phyloP scores from a whole-genome alignment of 1,140 invertebrate species.

The Drosophila sp. region DNA sequence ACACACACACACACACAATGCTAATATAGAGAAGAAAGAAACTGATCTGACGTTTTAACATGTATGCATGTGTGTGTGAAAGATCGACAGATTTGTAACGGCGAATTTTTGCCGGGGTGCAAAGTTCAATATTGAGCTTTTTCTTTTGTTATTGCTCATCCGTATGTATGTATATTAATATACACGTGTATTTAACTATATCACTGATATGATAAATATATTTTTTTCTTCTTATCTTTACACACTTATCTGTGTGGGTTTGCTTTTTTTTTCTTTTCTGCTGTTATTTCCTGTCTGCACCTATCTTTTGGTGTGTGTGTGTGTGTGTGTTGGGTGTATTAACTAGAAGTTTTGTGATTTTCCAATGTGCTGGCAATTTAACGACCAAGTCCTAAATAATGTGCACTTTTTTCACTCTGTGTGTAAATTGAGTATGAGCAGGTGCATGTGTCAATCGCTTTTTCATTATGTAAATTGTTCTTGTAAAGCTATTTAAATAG shows the following conservation, averaged over 20 bases:
- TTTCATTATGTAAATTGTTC: conserved; percentile 27
- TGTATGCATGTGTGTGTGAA: conserved; percentile 19
- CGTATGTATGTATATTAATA: background rate
- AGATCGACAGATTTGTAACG: conserved; percentile 36
- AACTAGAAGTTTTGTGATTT: background rate
- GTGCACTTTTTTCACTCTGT: background rate
- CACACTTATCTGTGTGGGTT: conserved; percentile 1
- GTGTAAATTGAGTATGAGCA: background rate
- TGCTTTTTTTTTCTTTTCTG: background rate
- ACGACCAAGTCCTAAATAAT: conserved; percentile 8
- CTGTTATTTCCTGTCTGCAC: conserved; percentile 5
- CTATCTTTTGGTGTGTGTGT: background rate
- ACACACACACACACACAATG: conserved; percentile 5
- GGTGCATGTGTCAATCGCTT: conserved; percentile 24
- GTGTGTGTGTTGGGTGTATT: conserved; percentile 1
- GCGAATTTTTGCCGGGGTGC: conserved; percentile 28
- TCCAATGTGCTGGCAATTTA: conserved; percentile 8
- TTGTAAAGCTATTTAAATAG: background rate
- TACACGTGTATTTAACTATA: conserved; percentile 1
- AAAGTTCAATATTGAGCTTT: conserved; percentile 31
- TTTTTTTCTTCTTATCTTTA: background rate
- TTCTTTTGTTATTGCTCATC: background rate
- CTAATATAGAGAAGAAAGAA: conserved; percentile 6
- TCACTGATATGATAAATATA: conserved; percentile 6
- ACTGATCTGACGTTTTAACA: conserved; percentile 18